These are phyloP conservation scores for Philopedon plagiatum DNA, from an alignment of 2,888 invertebrate genomes.

Conservation along the genomic window DNA sequence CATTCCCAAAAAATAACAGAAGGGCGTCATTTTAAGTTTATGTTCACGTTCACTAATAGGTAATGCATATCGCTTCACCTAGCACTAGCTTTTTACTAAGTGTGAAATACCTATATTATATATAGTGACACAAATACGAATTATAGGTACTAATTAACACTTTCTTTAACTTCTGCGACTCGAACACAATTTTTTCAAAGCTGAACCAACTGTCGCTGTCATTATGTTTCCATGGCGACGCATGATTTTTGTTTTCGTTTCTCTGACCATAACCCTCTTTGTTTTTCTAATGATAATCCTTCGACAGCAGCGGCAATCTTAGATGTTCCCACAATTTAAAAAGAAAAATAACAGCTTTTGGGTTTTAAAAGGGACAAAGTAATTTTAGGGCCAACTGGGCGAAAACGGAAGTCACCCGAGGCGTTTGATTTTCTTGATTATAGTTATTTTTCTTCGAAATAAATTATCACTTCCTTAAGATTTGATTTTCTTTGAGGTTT, in stretches of 20 bases:
- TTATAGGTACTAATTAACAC: too few relatives aligned
- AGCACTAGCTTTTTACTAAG: too few relatives aligned
- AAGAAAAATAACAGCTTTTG: constrained; percentile 11
- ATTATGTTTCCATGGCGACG: not conserved
- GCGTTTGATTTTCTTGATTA: constrained; percentile 21
- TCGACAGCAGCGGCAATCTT: constrained; percentile 12
- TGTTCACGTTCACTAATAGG: too few relatives aligned
- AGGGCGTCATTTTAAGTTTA: too few relatives aligned
- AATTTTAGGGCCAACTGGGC: constrained; percentile 11
- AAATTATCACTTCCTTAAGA: constrained; percentile 22
- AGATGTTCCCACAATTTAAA: constrained; percentile 18
- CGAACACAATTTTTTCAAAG: not conserved
- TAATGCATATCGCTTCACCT: not conserved
- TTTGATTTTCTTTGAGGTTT: constrained; percentile 2
- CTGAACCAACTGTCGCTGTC: not conserved
- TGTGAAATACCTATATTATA: too few relatives aligned
- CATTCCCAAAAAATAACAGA: too few relatives aligned
- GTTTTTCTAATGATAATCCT: constrained; percentile 11
- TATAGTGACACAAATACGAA: too few relatives aligned
- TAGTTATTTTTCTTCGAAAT: constrained; percentile 20
- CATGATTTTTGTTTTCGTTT: not conserved
- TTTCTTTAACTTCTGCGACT: too few relatives aligned
- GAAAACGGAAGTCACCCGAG: constrained; percentile 6
- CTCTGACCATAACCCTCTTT: constrained; percentile 6
- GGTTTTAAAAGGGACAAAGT: constrained; percentile 1